These are phyloP conservation scores for Spheniscus humboldti DNA, from an alignment of 2,797 vertebrate genomes.

Conservation along the genomic window DNA sequence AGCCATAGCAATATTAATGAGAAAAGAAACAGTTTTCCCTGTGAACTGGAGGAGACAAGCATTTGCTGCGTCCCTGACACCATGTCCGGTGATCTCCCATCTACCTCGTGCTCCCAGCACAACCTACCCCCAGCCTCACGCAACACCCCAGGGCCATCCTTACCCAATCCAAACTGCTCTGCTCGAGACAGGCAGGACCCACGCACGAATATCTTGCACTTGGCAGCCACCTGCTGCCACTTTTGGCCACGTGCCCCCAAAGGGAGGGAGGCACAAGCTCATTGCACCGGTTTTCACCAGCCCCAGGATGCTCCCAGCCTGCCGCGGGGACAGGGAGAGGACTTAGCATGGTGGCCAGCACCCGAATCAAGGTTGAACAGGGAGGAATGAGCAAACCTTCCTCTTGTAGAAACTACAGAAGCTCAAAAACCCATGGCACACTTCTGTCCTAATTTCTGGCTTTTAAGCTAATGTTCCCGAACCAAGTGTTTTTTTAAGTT, in stretches of 20 bases:
- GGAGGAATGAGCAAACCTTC: not conserved
- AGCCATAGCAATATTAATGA: not conserved
- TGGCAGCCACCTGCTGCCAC: not conserved
- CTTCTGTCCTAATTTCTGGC: not conserved
- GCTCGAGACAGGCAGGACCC: fast-evolving
- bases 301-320: not conserved
- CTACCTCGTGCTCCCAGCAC: not conserved
- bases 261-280: not conserved
- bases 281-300: not conserved
- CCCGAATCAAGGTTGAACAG: fast-evolving
- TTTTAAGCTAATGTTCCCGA: not conserved
- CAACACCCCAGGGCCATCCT: not conserved
- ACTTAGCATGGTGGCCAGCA: not conserved
- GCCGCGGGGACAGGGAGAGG: fast-evolving
- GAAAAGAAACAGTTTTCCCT: not conserved
- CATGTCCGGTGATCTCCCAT: fast-evolving
- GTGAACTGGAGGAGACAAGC: not conserved
- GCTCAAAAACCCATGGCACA: not conserved
- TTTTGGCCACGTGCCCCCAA: not conserved
- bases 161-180: not conserved
- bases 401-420: not conserved
- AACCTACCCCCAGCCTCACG: not conserved
- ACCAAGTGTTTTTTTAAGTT: not conserved
- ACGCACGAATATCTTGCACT: not conserved
- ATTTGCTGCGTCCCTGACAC: not conserved